Conservation (phyloP, 2,113 vertebrate genomes). For the Elachura formosa region DNA sequence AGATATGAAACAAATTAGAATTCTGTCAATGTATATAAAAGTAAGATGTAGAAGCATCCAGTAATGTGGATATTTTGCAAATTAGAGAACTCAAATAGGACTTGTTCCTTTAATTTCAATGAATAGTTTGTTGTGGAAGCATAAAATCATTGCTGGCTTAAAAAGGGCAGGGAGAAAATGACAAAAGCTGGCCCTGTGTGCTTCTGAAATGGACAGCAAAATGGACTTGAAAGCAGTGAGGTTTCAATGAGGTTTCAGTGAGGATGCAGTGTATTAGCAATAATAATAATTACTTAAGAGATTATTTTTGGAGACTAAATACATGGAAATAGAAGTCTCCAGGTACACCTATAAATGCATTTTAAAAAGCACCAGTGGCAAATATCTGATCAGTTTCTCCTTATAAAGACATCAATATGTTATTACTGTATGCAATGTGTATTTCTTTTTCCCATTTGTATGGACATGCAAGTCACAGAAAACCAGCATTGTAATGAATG, state of each 20-base stretch:
- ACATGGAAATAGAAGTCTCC: neutral
- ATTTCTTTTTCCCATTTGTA: neutral
- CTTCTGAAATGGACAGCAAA: neutral
- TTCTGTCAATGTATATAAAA: neutral
- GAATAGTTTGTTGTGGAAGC: neutral
- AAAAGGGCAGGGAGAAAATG: neutral
- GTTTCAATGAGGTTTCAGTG: neutral
- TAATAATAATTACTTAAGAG: neutral
- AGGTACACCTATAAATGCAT: neutral
- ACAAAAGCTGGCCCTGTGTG: neutral
- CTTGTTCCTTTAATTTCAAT: neutral
- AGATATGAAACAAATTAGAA: neutral
- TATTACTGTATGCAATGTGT: neutral
- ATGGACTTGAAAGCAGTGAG: neutral
- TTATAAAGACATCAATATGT: neutral
- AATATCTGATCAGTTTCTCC: neutral
- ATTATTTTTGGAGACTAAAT: neutral
- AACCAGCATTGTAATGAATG: neutral
- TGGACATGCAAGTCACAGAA: neutral
- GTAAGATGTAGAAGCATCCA: neutral
- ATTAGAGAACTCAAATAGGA: neutral
- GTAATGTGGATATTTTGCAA: neutral
- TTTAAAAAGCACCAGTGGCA: neutral
- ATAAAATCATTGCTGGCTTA: neutral
- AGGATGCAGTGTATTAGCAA: neutral